Evolutionary conservation across 2,113 vertebrate genomes (phyloP), one percentile per base, ranked within the genome.

Genomic region (Arothron firmamentum): DNA sequence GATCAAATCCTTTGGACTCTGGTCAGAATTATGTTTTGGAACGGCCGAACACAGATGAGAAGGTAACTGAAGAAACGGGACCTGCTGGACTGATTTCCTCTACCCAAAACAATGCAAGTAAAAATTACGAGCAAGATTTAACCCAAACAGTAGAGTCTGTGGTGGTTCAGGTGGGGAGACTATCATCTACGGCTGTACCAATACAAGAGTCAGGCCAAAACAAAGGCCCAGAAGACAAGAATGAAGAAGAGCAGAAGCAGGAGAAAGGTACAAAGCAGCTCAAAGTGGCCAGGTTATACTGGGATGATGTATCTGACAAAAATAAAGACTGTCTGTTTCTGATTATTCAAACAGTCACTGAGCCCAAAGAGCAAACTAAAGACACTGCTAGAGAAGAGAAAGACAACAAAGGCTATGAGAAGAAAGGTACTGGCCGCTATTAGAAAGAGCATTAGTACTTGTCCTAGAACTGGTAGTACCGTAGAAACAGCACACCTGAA

Each of bases 371-470:
- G 6, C 47, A 66, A 57, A 16, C 15, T 6, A 53, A 71, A 56
- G 38, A 56, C 3, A 47, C 62, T 25, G 56, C 42, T 19, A 67
- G 62, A 8, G 68, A 73, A 51, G 54, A 70, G 42, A 83, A 82
- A 69, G 60, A 78, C 7, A 81, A 83, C 0, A 88, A 85, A 74
- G 61, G 42, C 17, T 84, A 84, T n/a, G 86, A 84, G 66, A 88
- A 79, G 59, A 88, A 88, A 90, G 88, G 89, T 90, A 18, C 17
- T 43, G 52, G 6, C 12, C 28, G 38, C 0, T 52, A 12, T 8
- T n/a, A 34, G 9, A 17, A 45, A 5, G 1, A 20, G 15, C 7
- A n/a, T 8, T 7, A 57, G 11, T 16, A 42, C 2, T 4, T 38
- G 12, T 16, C 8, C 19, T 7, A 45, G 45, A 4, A 25, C 14